Conservation (phyloP, 1,140 invertebrate genomes). For the Hypothenemus hampei region DNA sequence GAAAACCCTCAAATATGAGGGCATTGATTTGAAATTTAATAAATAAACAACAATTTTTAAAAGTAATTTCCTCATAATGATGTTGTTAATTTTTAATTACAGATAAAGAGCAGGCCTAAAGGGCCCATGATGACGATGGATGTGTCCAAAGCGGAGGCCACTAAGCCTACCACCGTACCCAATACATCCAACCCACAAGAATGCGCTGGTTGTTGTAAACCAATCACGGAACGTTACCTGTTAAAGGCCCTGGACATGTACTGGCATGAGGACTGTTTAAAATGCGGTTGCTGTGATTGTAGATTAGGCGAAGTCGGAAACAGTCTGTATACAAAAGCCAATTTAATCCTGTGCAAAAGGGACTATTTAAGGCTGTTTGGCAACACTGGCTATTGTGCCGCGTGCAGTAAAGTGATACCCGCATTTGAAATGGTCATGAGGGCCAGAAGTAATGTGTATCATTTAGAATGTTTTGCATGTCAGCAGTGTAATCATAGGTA, state of each 20-base stretch:
- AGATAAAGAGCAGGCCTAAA: slow-evolving; percentile 43
- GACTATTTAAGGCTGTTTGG: slow-evolving; percentile 95
- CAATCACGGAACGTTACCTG: slow-evolving; percentile 77
- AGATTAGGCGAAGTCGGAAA: slow-evolving; percentile 95
- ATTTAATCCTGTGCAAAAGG: slow-evolving; percentile 94
- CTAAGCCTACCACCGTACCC: slow-evolving; percentile 29
- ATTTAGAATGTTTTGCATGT: slow-evolving; percentile 97
- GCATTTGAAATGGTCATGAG: slow-evolving; percentile 99
- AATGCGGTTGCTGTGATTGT: slow-evolving; percentile 96
- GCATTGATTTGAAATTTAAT: slow-evolving; percentile 19
- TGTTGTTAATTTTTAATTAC: slow-evolving; percentile 35
- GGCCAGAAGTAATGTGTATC: slow-evolving; percentile 93
- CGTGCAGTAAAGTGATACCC: slow-evolving; percentile 93
- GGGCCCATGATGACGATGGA: slow-evolving; percentile 65
- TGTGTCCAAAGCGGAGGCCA: slow-evolving; percentile 50
- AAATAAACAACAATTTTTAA: too few relatives aligned
- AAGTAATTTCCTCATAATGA: too few relatives aligned
- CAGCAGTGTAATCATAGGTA: slow-evolving; percentile 98
- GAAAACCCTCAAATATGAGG: too few relatives aligned
- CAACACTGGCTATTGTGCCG: slow-evolving; percentile 88
- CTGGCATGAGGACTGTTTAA: slow-evolving; percentile 98
- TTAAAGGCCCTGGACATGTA: slow-evolving; percentile 85
- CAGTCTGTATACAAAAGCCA: slow-evolving; percentile 92
- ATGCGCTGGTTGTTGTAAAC: slow-evolving; percentile 81
- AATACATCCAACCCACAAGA: slow-evolving; percentile 52